Evolutionary conservation across 2,888 invertebrate species (phyloP), one percentile per base, ranked within the genome.

Genomic region (Drosophila acutilabella): DNA sequence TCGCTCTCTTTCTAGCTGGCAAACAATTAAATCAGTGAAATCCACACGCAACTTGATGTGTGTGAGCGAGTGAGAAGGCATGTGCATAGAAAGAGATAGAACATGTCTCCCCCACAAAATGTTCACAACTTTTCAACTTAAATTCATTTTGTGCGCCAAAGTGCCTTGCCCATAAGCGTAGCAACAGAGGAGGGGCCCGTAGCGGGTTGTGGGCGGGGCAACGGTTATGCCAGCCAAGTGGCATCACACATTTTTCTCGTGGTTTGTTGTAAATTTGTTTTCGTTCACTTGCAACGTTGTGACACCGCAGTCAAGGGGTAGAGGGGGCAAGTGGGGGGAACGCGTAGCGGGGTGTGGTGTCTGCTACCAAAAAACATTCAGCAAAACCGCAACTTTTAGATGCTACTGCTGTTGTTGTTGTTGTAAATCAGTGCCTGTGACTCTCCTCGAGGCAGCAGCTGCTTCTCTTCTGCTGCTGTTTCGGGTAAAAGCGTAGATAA

Each of bases 61-160:
- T 14, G 0, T 14, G 1, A 48, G 4, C 4, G 38, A 42, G n/a
- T 6, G 14, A 33, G 11, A 23, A 23, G 30, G 1, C 11, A 2
- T 41, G 4, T 4, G 36, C 1, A 5, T 7, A 13, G 36, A 36
- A 11, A 13, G 36, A 36, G 36, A 36, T 0, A 5, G 44, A 36
- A 7, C 20, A 1, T 40, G 48, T 50, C 23, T 60, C 60, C 30
- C 61, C 73, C 86, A 80, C 81, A 87, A 84, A 87, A 76, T 85
- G 85, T 85, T 87, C 88, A 84, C 85, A 85, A 85, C 82, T 85
- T 85, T 85, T 87, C 84, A 85, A 81, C 88, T 85, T 87, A 87
- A 85, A 85, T 87, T 85, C 80, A 85, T 85, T 85, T 85, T 79
- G 73, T 80, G 68, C 71, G 80, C 74, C 71, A 78, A 74, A 78